Evolutionary conservation across 2,113 vertebrate genomes (phyloP).

Genomic region (Stegostoma tigrinum): DNA sequence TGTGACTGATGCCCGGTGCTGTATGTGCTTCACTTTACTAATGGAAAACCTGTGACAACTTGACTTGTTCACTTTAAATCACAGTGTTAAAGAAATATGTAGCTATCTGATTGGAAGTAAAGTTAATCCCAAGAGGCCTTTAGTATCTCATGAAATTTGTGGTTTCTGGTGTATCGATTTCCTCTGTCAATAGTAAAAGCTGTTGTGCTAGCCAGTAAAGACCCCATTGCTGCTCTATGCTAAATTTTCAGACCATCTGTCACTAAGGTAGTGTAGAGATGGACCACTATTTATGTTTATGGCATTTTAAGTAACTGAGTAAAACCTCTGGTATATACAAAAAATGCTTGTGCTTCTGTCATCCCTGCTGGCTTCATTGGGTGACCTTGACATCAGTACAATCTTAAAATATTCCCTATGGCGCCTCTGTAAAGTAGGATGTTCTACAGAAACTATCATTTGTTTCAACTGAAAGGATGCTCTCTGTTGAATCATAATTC

Average conservation of each 20-base stretch:
- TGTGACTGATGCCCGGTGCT: background rate
- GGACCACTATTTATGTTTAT: conserved; percentile 59
- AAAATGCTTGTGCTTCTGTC: conserved; percentile 54
- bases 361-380: conserved; percentile 58
- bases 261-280: conserved; percentile 46
- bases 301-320: conserved; percentile 61
- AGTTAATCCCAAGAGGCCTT: conserved; percentile 1
- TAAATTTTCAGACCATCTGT: conserved; percentile 53
- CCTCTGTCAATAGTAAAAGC: conserved; percentile 44
- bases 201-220: conserved; percentile 43
- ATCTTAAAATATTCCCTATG: conserved; percentile 49
- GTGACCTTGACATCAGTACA: conserved; percentile 51
- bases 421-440: conserved; percentile 50
- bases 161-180: conserved; percentile 41
- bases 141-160: conserved; percentile 39
- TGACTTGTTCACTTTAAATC: background rate
- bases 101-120: conserved; percentile 5
- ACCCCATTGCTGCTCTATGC: conserved; percentile 46
- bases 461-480: conserved; percentile 48
- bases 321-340: conserved; percentile 54
- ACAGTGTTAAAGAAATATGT: conserved; percentile 24
- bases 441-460: conserved; percentile 47
- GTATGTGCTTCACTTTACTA: background rate
- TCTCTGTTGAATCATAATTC: conserved; percentile 32
- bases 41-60: background rate